phyloP scores from a whole-genome alignment of 2,888 invertebrate species.

The Merodon equestris region DNA sequence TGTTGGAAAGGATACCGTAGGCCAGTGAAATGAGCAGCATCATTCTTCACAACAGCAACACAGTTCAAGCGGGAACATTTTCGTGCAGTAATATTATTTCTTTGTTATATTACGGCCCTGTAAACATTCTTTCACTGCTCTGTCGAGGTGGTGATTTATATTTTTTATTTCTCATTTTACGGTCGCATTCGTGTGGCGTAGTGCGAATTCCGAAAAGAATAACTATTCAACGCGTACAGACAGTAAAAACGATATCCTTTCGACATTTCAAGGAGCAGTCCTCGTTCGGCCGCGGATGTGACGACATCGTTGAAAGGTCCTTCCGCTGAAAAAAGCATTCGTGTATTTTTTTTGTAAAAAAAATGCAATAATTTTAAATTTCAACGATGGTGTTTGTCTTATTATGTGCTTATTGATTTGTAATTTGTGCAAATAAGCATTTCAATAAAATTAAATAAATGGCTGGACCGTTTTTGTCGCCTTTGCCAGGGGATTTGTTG shows the following conservation, averaged over 20 bases:
- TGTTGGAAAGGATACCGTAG: constrained; percentile 44
- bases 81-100: constrained; percentile 67
- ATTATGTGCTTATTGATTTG: constrained; percentile 19
- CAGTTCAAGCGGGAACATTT: constrained; percentile 63
- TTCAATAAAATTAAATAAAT: constrained; percentile 78
- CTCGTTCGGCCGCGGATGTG: constrained; percentile 57
- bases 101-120: constrained; percentile 49
- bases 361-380: constrained; percentile 4
- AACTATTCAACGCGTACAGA: constrained; percentile 36
- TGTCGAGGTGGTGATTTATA: constrained; percentile 1
- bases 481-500: constrained; percentile 91
- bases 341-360: too few species aligned
- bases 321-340: too few species aligned
- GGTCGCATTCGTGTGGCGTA: constrained; percentile 40
- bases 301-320: constrained; percentile 42
- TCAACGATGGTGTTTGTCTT: constrained; percentile 10
- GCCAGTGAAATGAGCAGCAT: constrained; percentile 61
- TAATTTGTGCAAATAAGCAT: constrained; percentile 11
- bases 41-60: constrained; percentile 51
- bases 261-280: constrained; percentile 59
- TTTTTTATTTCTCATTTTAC: constrained; percentile 16
- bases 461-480: constrained; percentile 93
- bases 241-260: constrained; percentile 56
- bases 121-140: constrained; percentile 30
- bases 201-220: constrained; percentile 57